Evolutionary conservation across 30 jellyfish, hydroid and myxozoan genomes (phyloP).

Genomic region (Hydractinia symbiolongicarpus): DNA sequence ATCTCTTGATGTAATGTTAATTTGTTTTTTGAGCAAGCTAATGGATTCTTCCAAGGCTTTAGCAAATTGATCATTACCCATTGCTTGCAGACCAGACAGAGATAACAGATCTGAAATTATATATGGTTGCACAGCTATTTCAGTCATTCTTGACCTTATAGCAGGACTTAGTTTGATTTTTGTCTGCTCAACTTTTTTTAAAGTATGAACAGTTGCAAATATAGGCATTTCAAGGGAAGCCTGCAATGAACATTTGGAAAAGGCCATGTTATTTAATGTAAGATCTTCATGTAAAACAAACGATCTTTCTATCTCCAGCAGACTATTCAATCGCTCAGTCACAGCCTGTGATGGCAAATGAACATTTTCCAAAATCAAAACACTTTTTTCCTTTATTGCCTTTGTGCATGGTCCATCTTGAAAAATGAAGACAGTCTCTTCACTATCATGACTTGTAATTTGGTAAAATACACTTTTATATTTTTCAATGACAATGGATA

Average conservation of each 20-base stretch:
- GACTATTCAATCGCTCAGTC: conserved; percentile 12
- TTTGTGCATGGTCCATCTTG: conserved; percentile 30
- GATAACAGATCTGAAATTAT: background rate
- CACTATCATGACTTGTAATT: background rate
- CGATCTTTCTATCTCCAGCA: background rate
- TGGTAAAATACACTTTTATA: background rate
- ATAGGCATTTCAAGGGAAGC: background rate
- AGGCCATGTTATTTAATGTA: background rate
- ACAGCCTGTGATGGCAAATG: conserved; percentile 24
- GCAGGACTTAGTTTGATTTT: conserved; percentile 22
- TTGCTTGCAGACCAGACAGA: background rate
- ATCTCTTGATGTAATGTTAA: conserved; percentile 17
- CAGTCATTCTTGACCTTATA: conserved; percentile 19
- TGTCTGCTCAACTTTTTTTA: background rate
- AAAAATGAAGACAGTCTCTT: conserved; percentile 5
- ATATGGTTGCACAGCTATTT: background rate
- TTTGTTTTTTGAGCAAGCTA: background rate
- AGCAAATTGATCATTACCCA: background rate
- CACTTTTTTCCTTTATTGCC: conserved; percentile 6
- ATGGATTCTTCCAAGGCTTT: background rate
- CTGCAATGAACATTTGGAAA: background rate
- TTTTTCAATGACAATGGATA: too few species aligned
- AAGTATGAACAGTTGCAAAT: conserved; percentile 8
- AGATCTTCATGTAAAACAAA: conserved; percentile 22
- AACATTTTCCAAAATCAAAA: conserved; percentile 6